Evolutionary conservation across 2,113 vertebrate genomes (phyloP).

Genomic region (Oxyura jamaicensis): DNA sequence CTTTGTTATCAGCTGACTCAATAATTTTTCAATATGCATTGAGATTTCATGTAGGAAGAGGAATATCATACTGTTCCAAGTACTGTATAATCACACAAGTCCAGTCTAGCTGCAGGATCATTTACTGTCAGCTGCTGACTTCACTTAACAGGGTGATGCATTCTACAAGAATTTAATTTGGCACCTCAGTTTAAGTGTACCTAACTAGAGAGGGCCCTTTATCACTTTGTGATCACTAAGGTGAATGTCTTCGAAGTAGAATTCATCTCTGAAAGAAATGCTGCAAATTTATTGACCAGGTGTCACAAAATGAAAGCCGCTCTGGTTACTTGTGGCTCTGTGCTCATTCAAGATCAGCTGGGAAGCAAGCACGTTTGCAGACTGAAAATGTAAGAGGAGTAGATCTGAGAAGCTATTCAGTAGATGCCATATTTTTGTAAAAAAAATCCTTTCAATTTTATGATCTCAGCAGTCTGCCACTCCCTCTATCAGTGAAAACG

Average conservation of each 20-base stretch:
- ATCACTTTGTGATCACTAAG: background rate
- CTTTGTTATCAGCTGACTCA: background rate
- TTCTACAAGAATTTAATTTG: background rate
- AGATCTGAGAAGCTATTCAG: background rate
- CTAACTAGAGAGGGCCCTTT: background rate
- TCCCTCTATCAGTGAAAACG: conserved; percentile 8
- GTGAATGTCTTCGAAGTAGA: background rate
- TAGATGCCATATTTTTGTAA: background rate
- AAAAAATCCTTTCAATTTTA: background rate
- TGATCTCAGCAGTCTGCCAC: background rate
- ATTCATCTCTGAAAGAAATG: background rate
- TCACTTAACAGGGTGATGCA: background rate
- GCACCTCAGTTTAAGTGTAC: background rate
- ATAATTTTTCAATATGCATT: background rate
- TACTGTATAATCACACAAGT: background rate
- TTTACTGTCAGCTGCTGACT: background rate
- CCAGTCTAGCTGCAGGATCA: background rate
- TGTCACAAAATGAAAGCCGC: background rate
- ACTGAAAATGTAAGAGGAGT: background rate
- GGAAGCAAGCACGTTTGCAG: background rate
- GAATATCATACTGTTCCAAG: background rate
- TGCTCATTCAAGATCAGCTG: background rate
- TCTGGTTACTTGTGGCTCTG: background rate
- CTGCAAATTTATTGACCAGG: background rate
- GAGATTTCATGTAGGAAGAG: background rate